A percentile compares a stretch with the other conserved stretches of the same genome.
Evolutionary conservation across 1,140 invertebrate species (phyloP).

Genomic region (Drosophila kepulauana): DNA sequence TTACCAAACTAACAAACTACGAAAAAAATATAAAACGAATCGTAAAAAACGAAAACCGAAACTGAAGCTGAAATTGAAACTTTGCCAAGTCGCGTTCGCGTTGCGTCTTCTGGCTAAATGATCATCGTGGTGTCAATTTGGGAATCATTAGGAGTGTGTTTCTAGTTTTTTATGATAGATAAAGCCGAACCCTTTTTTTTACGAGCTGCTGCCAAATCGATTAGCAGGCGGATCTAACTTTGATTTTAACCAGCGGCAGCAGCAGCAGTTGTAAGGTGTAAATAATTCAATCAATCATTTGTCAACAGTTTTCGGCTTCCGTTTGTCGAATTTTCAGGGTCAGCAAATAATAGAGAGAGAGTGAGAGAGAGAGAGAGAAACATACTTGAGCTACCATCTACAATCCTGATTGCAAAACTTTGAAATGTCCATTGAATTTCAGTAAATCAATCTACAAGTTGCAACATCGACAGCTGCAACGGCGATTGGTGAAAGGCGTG

Average conservation of each 20-base stretch:
- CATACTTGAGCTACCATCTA: background rate
- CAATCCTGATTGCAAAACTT: slow-evolving; percentile 60
- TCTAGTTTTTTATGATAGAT: slow-evolving; percentile 31
- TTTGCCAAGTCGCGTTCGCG: slow-evolving; percentile 55
- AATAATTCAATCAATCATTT: slow-evolving; percentile 84
- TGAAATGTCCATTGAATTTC: slow-evolving; percentile 66
- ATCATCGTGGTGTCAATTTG: slow-evolving; percentile 77
- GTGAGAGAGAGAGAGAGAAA: no score
- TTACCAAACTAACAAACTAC: slow-evolving; percentile 39
- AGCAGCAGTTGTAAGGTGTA: slow-evolving; percentile 74
- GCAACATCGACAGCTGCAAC: slow-evolving; percentile 53
- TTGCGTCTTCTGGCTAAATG: slow-evolving; percentile 74
- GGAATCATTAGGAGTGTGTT: slow-evolving; percentile 79
- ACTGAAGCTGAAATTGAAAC: slow-evolving; percentile 33
- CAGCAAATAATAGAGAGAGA: slow-evolving; percentile 28
- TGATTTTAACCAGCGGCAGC: slow-evolving; percentile 58
- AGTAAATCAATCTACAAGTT: slow-evolving; percentile 64
- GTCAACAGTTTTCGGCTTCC: slow-evolving; percentile 80
- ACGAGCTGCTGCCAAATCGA: slow-evolving; percentile 65
- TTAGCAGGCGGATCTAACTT: slow-evolving; percentile 82
- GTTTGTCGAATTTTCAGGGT: slow-evolving; percentile 68
- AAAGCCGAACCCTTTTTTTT: slow-evolving; percentile 47
- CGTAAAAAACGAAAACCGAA: slow-evolving; percentile 19
- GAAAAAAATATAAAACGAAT: background rate
- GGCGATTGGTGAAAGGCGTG: slow-evolving; percentile 73